Conservation (phyloP, 2,113 vertebrate genomes). For the Micronisus gabar region DNA sequence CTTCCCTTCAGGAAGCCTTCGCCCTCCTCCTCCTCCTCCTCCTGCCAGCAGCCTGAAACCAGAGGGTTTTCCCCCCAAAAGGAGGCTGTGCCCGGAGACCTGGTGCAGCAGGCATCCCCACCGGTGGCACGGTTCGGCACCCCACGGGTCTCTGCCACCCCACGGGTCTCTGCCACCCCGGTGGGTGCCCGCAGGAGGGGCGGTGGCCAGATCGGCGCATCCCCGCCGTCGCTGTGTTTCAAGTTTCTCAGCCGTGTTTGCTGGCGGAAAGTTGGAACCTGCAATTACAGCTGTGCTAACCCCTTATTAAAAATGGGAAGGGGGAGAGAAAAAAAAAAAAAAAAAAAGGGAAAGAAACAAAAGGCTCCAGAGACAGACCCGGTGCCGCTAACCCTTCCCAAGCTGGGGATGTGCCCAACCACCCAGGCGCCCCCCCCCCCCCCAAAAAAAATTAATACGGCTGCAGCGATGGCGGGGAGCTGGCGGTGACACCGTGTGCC, state of each 20-base stretch:
- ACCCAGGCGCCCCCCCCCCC: fast-evolving
- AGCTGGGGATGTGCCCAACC: not conserved
- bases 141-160: not conserved
- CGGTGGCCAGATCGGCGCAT: not conserved
- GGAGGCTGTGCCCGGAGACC: not conserved
- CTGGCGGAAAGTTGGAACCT: conserved; percentile 29
- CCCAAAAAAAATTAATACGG: not conserved
- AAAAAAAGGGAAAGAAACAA: not conserved
- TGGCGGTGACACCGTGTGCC: not conserved
- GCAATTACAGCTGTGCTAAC: conserved; percentile 57
- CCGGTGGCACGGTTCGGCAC: not conserved
- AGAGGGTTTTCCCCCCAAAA: not conserved
- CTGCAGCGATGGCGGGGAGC: too few species aligned
- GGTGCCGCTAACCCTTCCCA: not conserved
- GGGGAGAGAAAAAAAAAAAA: not conserved
- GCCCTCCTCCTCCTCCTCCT: not conserved
- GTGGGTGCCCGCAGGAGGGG: not conserved
- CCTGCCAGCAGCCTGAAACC: not conserved
- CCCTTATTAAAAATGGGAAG: conserved; percentile 40
- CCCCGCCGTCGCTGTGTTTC: not conserved
- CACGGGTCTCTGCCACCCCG: not conserved
- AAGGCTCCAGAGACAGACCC: not conserved
- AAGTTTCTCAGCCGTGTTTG: conserved; percentile 39
- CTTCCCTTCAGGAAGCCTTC: not conserved
- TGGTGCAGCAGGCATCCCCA: not conserved